Evolutionary conservation across 1,140 invertebrate genomes (phyloP), one percentile per base, ranked within the genome.

Genomic region (Lucilia cuprina): DNA sequence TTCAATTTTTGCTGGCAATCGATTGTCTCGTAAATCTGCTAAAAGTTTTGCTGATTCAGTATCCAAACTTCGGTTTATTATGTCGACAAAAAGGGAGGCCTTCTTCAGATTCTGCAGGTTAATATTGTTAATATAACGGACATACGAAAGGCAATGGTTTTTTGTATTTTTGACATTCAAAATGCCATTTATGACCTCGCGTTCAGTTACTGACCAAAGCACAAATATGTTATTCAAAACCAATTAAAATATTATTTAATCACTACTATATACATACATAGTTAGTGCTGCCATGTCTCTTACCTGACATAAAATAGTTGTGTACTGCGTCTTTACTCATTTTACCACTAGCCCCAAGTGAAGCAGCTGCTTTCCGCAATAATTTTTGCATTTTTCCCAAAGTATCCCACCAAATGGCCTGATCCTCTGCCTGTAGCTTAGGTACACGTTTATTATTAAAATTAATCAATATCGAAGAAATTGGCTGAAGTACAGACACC

Each of bases 261-360:
- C n/a, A 85, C 85, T 30, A 30, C 25, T 30, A 30, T 30, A 1
- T 30, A 30, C 25, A 30, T 30, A 1, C 25, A 30, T 30, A 1
- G 25, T 30, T 30, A 30, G 25, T 30, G 3, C 3, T 30, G 25
- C 25, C 25, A 30, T 3, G 25, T 30, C 25, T 30, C 25, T 91
- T 93, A 99, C 97, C 98, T 84, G 98, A 99, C 98, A 99, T 99
- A 88, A 98, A 99, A 91, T 99, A 99, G 91, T 99, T 99, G 87
- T 99, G 98, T 94, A 98, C 98, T 17, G 96, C 95, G 77, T 99
- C 98, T 87, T 97, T 95, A 87, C 96, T 95, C 88, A 99, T 96
- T 92, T 96, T 97, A 4, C 96, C 97, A 85, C 94, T 93, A 78
- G 96, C 95, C 87, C 94, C 97, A 14, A 99, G 92, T 3, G 96